phyloP scores from a whole-genome alignment of 2,888 invertebrate species.

The Tryphoninae sp. region DNA sequence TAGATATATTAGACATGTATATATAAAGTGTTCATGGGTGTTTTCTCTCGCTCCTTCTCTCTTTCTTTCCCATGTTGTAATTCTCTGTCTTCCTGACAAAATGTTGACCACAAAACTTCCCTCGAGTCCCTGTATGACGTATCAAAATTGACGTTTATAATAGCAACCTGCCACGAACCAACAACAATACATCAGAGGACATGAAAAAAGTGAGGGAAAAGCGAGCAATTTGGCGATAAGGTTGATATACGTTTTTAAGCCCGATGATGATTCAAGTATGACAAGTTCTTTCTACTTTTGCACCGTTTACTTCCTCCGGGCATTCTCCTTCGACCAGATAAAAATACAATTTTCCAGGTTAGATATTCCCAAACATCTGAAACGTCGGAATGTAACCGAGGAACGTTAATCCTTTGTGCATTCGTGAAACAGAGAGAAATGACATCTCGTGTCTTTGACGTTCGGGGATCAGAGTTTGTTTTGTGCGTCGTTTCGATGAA shows the following conservation, averaged over 20 bases:
- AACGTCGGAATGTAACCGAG: too few species aligned
- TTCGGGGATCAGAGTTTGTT: background rate
- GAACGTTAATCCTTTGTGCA: too few species aligned
- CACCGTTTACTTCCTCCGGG: too few species aligned
- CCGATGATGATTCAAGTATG: background rate
- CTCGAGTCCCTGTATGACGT: background rate
- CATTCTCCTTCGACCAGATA: too few species aligned
- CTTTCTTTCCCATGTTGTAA: constrained; percentile 17
- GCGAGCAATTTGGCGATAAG: background rate
- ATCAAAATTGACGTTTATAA: background rate
- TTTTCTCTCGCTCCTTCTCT: background rate
- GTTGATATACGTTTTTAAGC: background rate
- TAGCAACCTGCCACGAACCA: background rate
- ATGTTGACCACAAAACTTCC: background rate
- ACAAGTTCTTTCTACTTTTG: too few species aligned
- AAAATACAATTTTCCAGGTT: too few species aligned
- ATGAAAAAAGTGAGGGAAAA: background rate
- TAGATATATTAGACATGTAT: background rate
- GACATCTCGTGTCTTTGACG: background rate
- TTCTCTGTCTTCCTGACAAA: constrained; percentile 13
- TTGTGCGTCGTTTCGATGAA: constrained; percentile 1
- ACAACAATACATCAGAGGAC: background rate
- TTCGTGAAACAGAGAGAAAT: constrained; percentile 1
- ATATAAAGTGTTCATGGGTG: background rate
- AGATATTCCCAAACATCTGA: too few species aligned